phyloP scores from a whole-genome alignment of 2,888 invertebrate genomes.

The Mesorhabditis belari region DNA sequence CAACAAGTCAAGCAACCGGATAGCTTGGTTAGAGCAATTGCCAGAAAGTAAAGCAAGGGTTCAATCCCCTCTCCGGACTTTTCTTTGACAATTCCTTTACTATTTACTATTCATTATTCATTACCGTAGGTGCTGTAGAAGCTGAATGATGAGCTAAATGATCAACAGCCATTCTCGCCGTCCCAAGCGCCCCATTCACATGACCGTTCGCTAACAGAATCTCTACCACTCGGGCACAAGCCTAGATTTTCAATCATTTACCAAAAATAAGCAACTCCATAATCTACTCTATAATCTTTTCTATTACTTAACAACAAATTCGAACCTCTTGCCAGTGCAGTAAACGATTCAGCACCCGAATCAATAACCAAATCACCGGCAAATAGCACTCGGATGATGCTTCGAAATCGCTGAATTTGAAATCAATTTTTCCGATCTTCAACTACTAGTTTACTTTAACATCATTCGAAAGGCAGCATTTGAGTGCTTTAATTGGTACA shows the following conservation, averaged over 20 bases:
- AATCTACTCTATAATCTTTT: too few relatives aligned
- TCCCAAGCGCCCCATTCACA: background rate
- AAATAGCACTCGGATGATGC: conserved; percentile 77
- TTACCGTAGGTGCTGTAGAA: background rate
- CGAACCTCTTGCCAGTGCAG: conserved; percentile 71
- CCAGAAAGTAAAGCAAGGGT: too few relatives aligned
- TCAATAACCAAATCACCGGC: conserved; percentile 73
- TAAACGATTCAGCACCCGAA: conserved; percentile 76
- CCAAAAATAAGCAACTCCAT: too few relatives aligned
- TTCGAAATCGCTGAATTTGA: conserved; percentile 70
- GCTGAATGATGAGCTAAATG: background rate
- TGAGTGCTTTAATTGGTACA: conserved; percentile 19
- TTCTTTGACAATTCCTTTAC: too few relatives aligned
- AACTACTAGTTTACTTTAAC: conserved; percentile 13
- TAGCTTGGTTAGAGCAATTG: too few relatives aligned
- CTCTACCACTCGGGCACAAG: background rate
- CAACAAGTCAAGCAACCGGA: too few relatives aligned
- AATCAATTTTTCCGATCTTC: background rate
- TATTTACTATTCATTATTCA: too few relatives aligned
- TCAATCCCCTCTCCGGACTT: too few relatives aligned
- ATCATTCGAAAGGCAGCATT: conserved; percentile 13
- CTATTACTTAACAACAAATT: too few relatives aligned
- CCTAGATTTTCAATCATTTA: background rate
- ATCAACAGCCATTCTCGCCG: background rate
- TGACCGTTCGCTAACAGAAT: background rate